Conservation (phyloP, 2,888 invertebrate genomes). For the Chouioia cunea region DNA sequence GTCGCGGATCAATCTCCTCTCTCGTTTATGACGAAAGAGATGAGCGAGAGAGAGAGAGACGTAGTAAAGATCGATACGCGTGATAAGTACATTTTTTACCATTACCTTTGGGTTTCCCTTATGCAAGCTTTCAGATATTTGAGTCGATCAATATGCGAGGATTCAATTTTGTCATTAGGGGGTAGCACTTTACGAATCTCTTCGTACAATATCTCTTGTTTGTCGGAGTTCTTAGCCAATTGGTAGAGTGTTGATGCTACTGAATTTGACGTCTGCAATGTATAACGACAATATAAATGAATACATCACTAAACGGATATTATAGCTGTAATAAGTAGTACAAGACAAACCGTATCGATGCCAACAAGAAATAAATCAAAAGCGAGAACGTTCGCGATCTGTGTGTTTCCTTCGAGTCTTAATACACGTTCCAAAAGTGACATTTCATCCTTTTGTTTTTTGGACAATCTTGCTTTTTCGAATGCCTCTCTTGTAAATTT, state of each 20-base stretch:
- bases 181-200: conserved; percentile 72
- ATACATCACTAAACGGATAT: not conserved
- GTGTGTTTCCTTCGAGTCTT: conserved; percentile 72
- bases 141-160: conserved; percentile 75
- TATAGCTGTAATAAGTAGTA: no score
- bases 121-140: conserved; percentile 80
- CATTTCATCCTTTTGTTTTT: conserved; percentile 67
- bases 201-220: conserved; percentile 75
- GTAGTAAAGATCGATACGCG: no score
- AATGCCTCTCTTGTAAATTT: conserved; percentile 75
- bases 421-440: conserved; percentile 78
- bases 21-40: no score
- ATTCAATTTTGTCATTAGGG: conserved; percentile 69
- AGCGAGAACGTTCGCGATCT: conserved; percentile 78
- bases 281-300: conserved; percentile 17
- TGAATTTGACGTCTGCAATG: conserved; percentile 80
- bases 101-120: conserved; percentile 80
- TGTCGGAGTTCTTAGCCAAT: conserved; percentile 75
- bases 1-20: no score
- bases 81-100: no score
- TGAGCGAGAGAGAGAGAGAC: no score
- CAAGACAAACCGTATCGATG: conserved; percentile 77
- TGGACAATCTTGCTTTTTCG: conserved; percentile 59
- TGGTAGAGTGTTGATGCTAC: conserved; percentile 82
- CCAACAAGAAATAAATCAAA: conserved; percentile 84